A percentile compares a stretch with the other conserved stretches of the same genome.
Evolutionary conservation across 2,113 vertebrate species (phyloP).

Genomic region (Cyphotilapia sp.): DNA sequence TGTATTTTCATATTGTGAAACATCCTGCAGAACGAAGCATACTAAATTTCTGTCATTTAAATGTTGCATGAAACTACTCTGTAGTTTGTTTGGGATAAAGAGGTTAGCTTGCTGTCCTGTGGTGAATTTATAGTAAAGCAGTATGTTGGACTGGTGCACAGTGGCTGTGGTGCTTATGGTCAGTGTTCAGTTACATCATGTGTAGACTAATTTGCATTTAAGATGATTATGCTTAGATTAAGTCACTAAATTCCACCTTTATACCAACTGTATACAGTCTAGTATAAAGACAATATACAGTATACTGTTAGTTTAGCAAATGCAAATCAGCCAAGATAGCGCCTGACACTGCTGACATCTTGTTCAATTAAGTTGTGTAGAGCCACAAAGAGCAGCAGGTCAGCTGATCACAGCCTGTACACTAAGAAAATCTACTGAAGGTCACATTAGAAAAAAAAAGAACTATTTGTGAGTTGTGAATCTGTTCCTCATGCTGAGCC

Average conservation of each 20-base stretch:
- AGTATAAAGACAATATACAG: fast-evolving
- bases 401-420: not conserved
- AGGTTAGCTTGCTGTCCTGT: not conserved
- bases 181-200: not conserved
- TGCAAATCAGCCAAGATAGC: not conserved
- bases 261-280: not conserved
- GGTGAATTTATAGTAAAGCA: not conserved
- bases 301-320: not conserved
- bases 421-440: not conserved
- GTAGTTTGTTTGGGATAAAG: not conserved
- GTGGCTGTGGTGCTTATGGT: not conserved
- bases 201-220: not conserved
- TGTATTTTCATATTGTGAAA: not conserved
- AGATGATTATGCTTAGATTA: not conserved
- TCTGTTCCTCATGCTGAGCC: not conserved
- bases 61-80: not conserved
- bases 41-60: not conserved
- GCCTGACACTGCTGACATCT: fast-evolving
- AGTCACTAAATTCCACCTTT: not conserved
- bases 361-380: not conserved
- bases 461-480: not conserved
- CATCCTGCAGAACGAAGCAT: not conserved
- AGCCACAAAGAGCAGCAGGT: not conserved
- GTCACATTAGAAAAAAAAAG: not conserved
- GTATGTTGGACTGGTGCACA: not conserved